Percentiles rank a stretch among this genome's conserved stretches.
These are phyloP conservation scores for Anser cygnoides DNA, from an alignment of 2,113 vertebrate species.

Conservation along the genomic window DNA sequence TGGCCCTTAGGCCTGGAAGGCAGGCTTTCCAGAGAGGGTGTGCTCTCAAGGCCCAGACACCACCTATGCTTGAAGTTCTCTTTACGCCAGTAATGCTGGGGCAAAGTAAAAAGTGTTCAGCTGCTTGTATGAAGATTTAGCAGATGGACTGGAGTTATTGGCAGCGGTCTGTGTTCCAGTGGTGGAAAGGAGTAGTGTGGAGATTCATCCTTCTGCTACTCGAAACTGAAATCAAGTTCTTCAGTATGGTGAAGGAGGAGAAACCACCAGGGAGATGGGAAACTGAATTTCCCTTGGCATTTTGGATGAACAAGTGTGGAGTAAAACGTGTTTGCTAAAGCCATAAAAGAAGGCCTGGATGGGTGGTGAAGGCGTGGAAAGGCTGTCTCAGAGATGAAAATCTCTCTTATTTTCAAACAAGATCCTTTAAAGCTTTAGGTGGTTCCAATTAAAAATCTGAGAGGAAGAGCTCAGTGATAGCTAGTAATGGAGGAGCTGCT, in stretches of 20 bases:
- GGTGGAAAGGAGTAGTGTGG: background rate
- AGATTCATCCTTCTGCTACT: background rate
- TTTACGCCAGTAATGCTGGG: background rate
- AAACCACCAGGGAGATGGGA: background rate
- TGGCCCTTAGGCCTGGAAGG: background rate
- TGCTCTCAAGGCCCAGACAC: background rate
- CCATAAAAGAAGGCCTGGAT: background rate
- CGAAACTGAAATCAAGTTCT: background rate
- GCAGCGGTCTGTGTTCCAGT: background rate
- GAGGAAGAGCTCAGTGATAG: background rate
- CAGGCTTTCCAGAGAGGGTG: background rate
- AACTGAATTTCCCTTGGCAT: background rate
- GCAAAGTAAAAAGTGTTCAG: background rate
- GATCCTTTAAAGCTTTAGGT: background rate
- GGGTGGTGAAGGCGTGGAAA: background rate
- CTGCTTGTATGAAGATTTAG: background rate
- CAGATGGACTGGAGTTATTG: background rate
- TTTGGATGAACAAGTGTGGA: background rate
- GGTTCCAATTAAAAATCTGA: background rate
- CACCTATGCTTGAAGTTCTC: background rate
- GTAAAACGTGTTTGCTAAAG: background rate
- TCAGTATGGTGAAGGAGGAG: background rate
- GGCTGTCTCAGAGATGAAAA: background rate
- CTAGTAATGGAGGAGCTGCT: background rate
- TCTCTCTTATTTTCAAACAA: background rate